Conservation (phyloP, 2,797 vertebrate species). For the Lacerta viridis region DNA sequence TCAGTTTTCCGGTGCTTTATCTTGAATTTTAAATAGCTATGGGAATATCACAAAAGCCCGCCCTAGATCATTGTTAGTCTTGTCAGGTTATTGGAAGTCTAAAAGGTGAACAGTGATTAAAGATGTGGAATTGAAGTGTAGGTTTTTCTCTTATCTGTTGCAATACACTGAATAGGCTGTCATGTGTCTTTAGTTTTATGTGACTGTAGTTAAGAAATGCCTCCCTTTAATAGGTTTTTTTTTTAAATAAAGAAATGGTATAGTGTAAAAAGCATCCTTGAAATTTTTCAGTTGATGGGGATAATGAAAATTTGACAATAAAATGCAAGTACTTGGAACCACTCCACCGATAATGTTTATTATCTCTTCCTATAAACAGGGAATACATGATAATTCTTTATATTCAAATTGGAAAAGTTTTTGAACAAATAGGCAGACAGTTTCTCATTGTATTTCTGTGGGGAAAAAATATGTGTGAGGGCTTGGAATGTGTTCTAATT, state of each 20-base stretch:
- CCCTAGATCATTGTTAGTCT: slow-evolving; percentile 44
- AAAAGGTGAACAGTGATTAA: slow-evolving; percentile 38
- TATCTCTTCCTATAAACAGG: neutral
- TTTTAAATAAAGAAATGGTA: neutral
- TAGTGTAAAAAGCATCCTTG: neutral
- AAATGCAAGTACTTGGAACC: neutral
- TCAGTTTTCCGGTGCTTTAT: slow-evolving; percentile 47
- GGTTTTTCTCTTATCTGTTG: slow-evolving; percentile 32
- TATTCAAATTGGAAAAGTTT: neutral
- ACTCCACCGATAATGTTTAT: slow-evolving; percentile 3
- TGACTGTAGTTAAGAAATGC: neutral
- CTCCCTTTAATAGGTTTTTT: neutral
- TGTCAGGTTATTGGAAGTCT: slow-evolving; percentile 43
- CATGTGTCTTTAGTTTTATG: neutral
- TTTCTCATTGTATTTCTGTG: slow-evolving; percentile 10
- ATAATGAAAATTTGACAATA: neutral
- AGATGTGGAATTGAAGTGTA: neutral
- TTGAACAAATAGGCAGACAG: neutral
- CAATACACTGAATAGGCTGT: neutral
- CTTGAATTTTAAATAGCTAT: slow-evolving; percentile 67
- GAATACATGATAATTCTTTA: neutral
- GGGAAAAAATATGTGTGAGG: accelerated
- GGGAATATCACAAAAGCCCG: slow-evolving; percentile 42
- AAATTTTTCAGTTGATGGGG: neutral
- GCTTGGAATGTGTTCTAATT: neutral